A percentile compares a stretch with the other conserved stretches of the same genome.
These are phyloP conservation scores for Perodicticus potto DNA, from an alignment of 2,797 vertebrate species.

Conservation along the genomic window DNA sequence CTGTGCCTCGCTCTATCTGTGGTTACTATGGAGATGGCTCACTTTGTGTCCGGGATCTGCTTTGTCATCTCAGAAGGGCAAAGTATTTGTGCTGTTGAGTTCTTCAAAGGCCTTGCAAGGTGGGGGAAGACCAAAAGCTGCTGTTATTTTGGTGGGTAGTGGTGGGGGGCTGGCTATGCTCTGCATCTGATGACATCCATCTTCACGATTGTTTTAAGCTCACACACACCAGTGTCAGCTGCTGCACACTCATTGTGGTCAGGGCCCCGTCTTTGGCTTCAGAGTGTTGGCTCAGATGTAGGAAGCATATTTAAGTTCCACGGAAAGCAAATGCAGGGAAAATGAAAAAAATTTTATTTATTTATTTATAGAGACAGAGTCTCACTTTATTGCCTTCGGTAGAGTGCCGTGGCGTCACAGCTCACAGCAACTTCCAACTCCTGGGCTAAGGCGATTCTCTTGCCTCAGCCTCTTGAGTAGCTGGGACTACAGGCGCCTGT, in stretches of 20 bases:
- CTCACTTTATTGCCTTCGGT: too few relatives aligned
- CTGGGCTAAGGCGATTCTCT: too few relatives aligned
- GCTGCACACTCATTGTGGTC: background rate
- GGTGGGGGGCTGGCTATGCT: too few relatives aligned
- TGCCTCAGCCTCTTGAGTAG: too few relatives aligned
- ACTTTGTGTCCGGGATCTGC: conserved; percentile 19
- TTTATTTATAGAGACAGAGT: too few relatives aligned
- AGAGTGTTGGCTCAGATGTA: background rate
- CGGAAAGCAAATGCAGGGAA: background rate
- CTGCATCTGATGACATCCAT: background rate
- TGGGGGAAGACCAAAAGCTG: background rate
- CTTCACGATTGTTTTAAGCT: background rate
- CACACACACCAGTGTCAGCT: background rate
- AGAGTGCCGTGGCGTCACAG: too few relatives aligned
- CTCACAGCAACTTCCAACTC: too few relatives aligned
- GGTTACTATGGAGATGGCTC: conserved; percentile 50
- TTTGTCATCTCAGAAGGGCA: background rate
- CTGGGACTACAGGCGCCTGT: too few relatives aligned
- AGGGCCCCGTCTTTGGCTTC: background rate
- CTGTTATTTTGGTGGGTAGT: background rate
- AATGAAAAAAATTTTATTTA: background rate
- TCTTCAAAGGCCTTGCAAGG: background rate
- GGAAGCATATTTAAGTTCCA: background rate
- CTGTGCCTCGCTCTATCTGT: conserved; percentile 46
- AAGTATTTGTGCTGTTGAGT: background rate